Percentiles rank a stretch among this genome's conserved stretches.
Conservation (phyloP, 1,140 invertebrate genomes). For the Micrasema minimum region DNA sequence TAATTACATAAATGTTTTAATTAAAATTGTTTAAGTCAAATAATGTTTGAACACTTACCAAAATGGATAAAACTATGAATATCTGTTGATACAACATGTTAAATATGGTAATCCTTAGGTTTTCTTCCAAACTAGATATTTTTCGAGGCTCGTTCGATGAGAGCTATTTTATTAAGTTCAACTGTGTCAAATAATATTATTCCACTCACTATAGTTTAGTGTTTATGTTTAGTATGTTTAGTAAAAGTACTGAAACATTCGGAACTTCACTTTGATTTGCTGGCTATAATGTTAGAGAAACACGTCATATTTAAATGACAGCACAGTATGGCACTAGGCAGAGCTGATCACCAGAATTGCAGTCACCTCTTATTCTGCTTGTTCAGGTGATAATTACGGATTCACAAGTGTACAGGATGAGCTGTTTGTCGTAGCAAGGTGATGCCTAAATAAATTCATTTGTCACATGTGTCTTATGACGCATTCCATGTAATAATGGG, state of each 20-base stretch:
- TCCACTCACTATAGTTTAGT: not conserved
- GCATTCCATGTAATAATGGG: constrained; percentile 3
- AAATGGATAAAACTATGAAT: not conserved
- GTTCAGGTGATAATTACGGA: constrained; percentile 11
- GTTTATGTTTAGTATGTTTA: too few relatives aligned
- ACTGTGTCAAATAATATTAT: not conserved
- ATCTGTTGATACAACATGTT: constrained; percentile 8
- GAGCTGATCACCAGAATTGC: constrained; percentile 10
- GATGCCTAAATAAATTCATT: constrained; percentile 27
- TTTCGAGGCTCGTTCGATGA: too few relatives aligned
- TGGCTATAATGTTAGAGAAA: not conserved
- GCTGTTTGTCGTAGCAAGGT: constrained; percentile 10
- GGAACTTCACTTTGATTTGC: not conserved
- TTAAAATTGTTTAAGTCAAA: too few relatives aligned
- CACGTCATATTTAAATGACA: constrained; percentile 20
- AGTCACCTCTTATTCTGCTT: constrained; percentile 3
- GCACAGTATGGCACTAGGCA: constrained; percentile 8
- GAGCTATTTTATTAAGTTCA: not conserved
- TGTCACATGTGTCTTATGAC: constrained; percentile 15
- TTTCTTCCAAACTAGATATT: too few relatives aligned
- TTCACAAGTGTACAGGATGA: constrained; percentile 17
- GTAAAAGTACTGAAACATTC: too few relatives aligned
- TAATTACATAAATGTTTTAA: too few relatives aligned
- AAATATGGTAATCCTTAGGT: too few relatives aligned
- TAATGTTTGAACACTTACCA: not conserved